Evolutionary conservation across 2,797 vertebrate genomes (phyloP).

Genomic region (Enteromius paludinosus): DNA sequence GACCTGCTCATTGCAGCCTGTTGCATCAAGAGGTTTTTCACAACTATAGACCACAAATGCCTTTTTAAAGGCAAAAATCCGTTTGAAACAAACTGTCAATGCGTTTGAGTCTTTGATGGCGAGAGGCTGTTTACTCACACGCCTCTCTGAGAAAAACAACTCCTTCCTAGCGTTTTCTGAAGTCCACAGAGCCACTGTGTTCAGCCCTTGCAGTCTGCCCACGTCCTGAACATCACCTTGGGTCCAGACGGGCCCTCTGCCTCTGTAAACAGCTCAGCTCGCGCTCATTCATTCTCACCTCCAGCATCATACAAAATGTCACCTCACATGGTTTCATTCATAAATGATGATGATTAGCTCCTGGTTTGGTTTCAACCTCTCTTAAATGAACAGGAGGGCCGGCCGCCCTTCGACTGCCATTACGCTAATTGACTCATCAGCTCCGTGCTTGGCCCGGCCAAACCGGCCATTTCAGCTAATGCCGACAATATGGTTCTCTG

Average conservation of each 20-base stretch:
- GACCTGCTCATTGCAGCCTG: not conserved
- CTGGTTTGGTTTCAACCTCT: conserved; percentile 36
- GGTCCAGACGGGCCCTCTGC: conserved; percentile 46
- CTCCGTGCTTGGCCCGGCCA: conserved; percentile 41
- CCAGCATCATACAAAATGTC: conserved; percentile 21
- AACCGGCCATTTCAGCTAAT: conserved; percentile 36
- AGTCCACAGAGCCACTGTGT: conserved; percentile 35
- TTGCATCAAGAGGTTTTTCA: conserved; percentile 19
- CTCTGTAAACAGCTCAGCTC: conserved; percentile 59
- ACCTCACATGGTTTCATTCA: conserved; percentile 35
- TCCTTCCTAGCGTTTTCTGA: conserved; percentile 21
- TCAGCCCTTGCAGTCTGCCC: conserved; percentile 4
- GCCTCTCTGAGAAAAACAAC: conserved; percentile 34
- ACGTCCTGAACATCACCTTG: conserved; percentile 35
- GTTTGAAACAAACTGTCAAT: conserved; percentile 21
- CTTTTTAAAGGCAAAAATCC: conserved; percentile 12
- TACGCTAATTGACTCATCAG: conserved; percentile 60
- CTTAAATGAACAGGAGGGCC: conserved; percentile 43
- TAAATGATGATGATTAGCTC: conserved; percentile 44
- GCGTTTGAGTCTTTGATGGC: not conserved
- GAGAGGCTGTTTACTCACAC: conserved; percentile 44
- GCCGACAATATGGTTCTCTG: conserved; percentile 47
- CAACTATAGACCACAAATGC: conserved; percentile 27
- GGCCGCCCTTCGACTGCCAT: conserved; percentile 49
- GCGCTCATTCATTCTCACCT: conserved; percentile 48